Base-by-base conservation (phyloP, 2,113 vertebrate species). In the Clarias magur region DNA sequence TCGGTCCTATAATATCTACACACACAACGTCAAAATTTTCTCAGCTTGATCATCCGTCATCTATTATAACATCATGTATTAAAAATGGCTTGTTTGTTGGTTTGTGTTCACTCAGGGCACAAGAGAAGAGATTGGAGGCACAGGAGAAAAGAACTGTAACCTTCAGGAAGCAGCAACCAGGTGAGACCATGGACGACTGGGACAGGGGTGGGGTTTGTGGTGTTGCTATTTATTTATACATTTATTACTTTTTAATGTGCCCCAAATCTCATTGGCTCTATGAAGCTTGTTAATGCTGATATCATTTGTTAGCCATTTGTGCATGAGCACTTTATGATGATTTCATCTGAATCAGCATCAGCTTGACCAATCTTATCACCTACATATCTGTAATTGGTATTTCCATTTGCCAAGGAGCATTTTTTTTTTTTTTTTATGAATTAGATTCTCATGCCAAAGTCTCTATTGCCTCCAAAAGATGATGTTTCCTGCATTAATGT, bases 91-190 rank as follows among this genome's bases (percentile, higher is more conserved):
- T 80, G 30, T 30, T 53, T 78, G 27, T 80, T 86, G 34, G 27
- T 68, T 25, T 75, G 3, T 54, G 30, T 53, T 12, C 84, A n/a
- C 30, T 83, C 73, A 99, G 98, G 91, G 91, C 0, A 8, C 91
- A 84, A 93, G 92, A 94, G 96, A 98, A 85, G 96, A 97, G 54
- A 89, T 91, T 8, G 89, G 67, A 34, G 13, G 92, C 82, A 86
- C 90, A 30, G 93, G 90, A 90, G 94, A 96, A 80, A 96, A 97
- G 92, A 98, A 96, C 91, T 93, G 94, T 85, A 95, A 86, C 89
- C 19, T 96, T 86, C 96, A 95, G 82, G 97, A 97, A 78, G 92
- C 94, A 85, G 88, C 94, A 86, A 81, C 91, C 90, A 97, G 97
- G 97, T 99, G 95, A 80, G 84, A 38, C 19, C 0, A 12, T 16